Conservation (phyloP, 2,888 invertebrate genomes). For the Microplitis manilae region DNA sequence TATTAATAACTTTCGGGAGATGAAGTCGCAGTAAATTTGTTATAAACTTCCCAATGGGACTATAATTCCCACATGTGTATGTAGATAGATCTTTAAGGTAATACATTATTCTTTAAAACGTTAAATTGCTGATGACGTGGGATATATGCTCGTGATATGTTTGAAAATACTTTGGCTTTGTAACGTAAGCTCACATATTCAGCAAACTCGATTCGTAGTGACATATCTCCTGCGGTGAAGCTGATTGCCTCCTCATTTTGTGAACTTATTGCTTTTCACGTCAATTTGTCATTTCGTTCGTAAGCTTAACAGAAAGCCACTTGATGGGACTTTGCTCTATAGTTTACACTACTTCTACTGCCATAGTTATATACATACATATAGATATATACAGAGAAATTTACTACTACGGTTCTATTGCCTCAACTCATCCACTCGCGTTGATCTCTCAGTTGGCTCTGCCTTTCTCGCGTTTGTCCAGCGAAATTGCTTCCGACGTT, state of each 20-base stretch:
- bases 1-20: no score
- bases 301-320: slow-evolving; percentile 52
- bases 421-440: neutral
- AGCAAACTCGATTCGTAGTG: slow-evolving; percentile 54
- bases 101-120: neutral
- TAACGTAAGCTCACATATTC: slow-evolving; percentile 38
- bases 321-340: slow-evolving; percentile 41
- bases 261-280: slow-evolving; percentile 58
- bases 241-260: slow-evolving; percentile 59
- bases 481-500: slow-evolving; percentile 29
- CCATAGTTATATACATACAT: neutral
- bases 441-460: neutral
- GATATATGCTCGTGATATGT: neutral
- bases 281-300: slow-evolving; percentile 58
- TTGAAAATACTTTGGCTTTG: slow-evolving; percentile 7
- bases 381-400: neutral
- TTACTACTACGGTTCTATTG: neutral
- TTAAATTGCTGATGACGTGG: neutral
- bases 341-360: neutral
- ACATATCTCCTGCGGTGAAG: slow-evolving; percentile 55
- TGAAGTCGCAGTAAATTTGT: no score
- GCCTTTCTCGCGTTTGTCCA: slow-evolving; percentile 27
- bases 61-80: neutral
- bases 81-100: neutral
- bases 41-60: no score